These are phyloP conservation scores for Calliscelio sp. DNA, from an alignment of 2,888 invertebrate species.

Conservation along the genomic window DNA sequence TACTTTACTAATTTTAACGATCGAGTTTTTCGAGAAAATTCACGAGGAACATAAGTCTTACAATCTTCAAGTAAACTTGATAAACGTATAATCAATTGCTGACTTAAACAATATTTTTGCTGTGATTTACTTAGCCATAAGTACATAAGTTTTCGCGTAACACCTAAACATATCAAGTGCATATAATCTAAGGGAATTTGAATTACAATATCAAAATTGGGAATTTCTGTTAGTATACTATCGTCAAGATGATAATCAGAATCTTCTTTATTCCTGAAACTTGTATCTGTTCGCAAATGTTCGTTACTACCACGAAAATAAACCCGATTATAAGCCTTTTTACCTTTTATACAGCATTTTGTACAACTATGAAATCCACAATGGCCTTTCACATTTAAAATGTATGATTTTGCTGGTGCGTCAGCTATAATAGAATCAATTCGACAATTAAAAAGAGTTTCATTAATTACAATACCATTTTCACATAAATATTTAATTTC, in stretches of 20 bases:
- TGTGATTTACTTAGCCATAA: constrained; percentile 38
- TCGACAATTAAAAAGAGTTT: constrained; percentile 37
- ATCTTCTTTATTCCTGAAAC: constrained; percentile 56
- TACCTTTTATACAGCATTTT: constrained; percentile 72
- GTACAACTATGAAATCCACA: constrained; percentile 72
- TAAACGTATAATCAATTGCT: constrained; percentile 2
- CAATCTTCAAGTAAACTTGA: constrained; percentile 20
- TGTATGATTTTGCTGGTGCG: constrained; percentile 48
- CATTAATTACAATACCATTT: constrained; percentile 62
- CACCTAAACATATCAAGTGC: constrained; percentile 49
- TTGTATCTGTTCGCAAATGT: constrained; percentile 27
- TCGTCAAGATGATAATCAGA: constrained; percentile 72
- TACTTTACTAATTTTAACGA: constrained; percentile 48
- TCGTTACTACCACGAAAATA: constrained; percentile 62
- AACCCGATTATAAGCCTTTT: constrained; percentile 45
- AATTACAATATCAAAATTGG: constrained; percentile 74
- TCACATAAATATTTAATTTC: constrained; percentile 47
- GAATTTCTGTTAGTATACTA: constrained; percentile 71
- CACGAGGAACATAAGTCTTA: constrained; percentile 35
- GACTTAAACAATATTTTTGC: constrained; percentile 38
- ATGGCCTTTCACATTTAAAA: constrained; percentile 39
- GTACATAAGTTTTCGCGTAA: constrained; percentile 33
- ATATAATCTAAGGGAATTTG: too few species aligned
- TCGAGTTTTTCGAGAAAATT: constrained; percentile 54
- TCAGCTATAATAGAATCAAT: constrained; percentile 30